Conservation (phyloP, 1,140 invertebrate genomes). For the Agrypnia vestita region DNA sequence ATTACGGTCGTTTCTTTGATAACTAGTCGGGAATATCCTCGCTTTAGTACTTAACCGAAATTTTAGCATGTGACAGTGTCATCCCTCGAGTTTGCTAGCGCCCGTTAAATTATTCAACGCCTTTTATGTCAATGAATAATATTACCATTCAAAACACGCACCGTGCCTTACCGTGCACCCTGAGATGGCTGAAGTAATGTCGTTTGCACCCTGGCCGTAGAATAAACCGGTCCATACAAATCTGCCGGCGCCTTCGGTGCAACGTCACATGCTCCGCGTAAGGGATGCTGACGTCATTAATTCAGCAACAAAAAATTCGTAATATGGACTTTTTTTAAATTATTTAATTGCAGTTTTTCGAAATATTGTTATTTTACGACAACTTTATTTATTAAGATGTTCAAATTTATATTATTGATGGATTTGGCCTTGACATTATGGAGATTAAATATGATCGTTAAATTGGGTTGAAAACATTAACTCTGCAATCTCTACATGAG, state of each 20-base stretch:
- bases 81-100: conserved; percentile 27
- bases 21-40: too few relatives aligned
- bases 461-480: too few relatives aligned
- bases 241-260: neutral
- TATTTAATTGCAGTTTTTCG: too few relatives aligned
- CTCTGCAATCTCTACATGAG: too few relatives aligned
- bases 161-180: conserved; percentile 27
- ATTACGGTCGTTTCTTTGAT: too few relatives aligned
- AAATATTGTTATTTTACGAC: too few relatives aligned
- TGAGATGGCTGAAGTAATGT: conserved; percentile 16
- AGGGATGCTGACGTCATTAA: neutral
- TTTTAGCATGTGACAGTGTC: conserved; percentile 10
- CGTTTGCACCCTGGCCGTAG: conserved; percentile 26
- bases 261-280: neutral
- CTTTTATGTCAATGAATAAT: conserved; percentile 60
- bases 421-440: too few relatives aligned
- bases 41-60: neutral
- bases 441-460: too few relatives aligned
- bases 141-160: conserved; percentile 58
- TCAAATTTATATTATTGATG: too few relatives aligned
- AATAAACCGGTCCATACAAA: conserved; percentile 11
- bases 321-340: too few relatives aligned
- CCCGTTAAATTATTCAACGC: conserved; percentile 54
- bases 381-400: too few relatives aligned
- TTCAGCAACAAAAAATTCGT: too few relatives aligned